Evolutionary conservation across 2,797 vertebrate genomes (phyloP), one percentile per base, ranked within the genome.

Genomic region (Peromyscus aztecus): DNA sequence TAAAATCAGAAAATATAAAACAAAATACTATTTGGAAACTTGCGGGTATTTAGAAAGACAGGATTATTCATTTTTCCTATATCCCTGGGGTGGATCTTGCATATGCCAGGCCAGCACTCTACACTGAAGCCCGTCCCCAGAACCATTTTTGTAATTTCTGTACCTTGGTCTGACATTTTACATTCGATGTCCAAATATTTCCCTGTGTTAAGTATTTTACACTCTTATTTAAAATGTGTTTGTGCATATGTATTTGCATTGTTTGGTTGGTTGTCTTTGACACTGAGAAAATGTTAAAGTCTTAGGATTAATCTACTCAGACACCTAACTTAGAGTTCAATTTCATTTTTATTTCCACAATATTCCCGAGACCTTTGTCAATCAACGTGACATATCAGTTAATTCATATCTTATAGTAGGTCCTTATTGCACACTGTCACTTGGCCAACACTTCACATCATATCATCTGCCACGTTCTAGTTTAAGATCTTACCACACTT

Each of bases 81-180:
- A 19, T n/a, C 2, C 29, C 9, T 43, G 14, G 6, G 37, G 19
- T 65, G 4, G 16, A 31, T 34, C 8, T 46, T 65, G 9, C 9
- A 46, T 34, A 63, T 43, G 14, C 59, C 40, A 19, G 2, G 27
- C 16, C 29, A 43, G 10, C 9, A 31, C 17, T 12, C 40, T 63
- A 31, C 4, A 4, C 0, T 21, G 0, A 84, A 46, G 16, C 29
- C 49, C 13, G 17, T 31, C 4, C 27, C 55, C 2, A 17, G 13
- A 5, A 80, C 8, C 17, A 24, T 57, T 90, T 95, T 46, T 73
- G 21, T n/a, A 80, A 55, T 52, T 55, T n/a, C 8, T 61, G 0
- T 76, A 4, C 23, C 63, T 91, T 67, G 23, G 9, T 3, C 29
- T 52, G 34, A 16, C 29, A 91, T 73, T 6, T 81, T 57, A 91